Base-by-base conservation (phyloP, 2,888 invertebrate genomes). In the Noctua janthe region DNA sequence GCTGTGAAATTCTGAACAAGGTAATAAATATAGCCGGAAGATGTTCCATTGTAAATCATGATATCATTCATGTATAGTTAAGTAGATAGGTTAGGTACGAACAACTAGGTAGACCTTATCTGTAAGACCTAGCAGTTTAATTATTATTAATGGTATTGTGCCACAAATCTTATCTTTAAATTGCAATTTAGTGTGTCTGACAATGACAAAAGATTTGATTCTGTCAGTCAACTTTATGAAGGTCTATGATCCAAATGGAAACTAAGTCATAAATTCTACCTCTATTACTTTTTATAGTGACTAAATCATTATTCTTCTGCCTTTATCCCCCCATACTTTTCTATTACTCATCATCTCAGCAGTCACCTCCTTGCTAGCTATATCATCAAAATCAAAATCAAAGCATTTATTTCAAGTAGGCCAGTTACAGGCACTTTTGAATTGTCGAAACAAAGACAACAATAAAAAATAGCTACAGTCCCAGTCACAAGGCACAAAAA, bases 121-220 rank as follows among this genome's bases (percentile, higher is more conserved):
- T 49, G 13, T 43, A 13, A 1, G 23, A 69, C 39, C 51, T 56
- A 39, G 39, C n/a, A 23, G 17, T 51, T 70, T 20, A 62, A 35
- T 35, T 35, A 35, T 35, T 35, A 62, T 78, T 35, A 67, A 17
- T 56, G 39, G 39, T 23, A 20, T 80, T 17, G n/a, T 54, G 78
- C n/a, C 23, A 7, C 66, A 66, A 54, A 29, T 15, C 39, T 59
- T 80, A 80, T 80, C 49, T 67, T n/a, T n/a, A 17, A 59, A 80
- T 80, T 49, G 56, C 29, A n/a, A 54, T 51, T 62, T 54, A 35
- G 7, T 69, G 10, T 23, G 5, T 69, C 23, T 23, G 56, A 51
- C n/a, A 10, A 20, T n/a, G 6, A 51, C 77, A 17, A 29, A 35
- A 2, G 23, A 35, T 54, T 17, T 47, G 23, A 23, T 35, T 69